Conservation (phyloP, 2,797 vertebrate species). For the Cossypha dichroa region DNA sequence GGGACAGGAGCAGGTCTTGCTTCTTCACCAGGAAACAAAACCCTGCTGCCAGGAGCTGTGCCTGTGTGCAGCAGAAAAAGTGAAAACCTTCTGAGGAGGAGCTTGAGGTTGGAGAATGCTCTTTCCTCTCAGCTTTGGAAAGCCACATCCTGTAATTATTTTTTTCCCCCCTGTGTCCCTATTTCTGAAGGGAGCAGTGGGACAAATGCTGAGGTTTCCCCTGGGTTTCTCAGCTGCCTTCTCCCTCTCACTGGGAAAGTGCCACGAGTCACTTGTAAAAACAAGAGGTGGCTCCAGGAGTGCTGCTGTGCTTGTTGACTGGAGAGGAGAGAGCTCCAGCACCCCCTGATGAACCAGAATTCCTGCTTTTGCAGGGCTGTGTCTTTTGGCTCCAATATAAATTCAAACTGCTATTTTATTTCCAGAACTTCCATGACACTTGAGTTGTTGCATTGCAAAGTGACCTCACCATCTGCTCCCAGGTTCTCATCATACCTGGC, state of each 20-base stretch:
- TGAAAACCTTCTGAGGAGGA: background rate
- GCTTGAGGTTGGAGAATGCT: background rate
- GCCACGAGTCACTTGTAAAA: background rate
- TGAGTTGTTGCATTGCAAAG: background rate
- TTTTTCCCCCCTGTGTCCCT: fast-evolving
- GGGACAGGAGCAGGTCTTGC: background rate
- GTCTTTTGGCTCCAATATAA: background rate
- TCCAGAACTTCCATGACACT: background rate
- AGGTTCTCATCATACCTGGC: background rate
- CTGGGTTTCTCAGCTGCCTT: background rate
- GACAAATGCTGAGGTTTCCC: background rate
- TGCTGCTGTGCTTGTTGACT: background rate
- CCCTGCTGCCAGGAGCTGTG: background rate
- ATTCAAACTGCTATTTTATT: background rate
- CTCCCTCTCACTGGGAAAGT: background rate
- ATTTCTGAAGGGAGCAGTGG: background rate
- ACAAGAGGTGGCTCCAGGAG: background rate
- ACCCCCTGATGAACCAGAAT: background rate
- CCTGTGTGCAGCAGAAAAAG: too few species aligned
- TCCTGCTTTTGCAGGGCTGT: background rate
- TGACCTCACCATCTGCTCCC: background rate
- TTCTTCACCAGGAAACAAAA: background rate
- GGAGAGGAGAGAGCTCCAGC: background rate
- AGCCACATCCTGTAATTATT: background rate
- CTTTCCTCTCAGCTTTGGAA: background rate